Base-by-base conservation (phyloP, 2,113 vertebrate species). In the Tetraodon nigroviridis region DNA sequence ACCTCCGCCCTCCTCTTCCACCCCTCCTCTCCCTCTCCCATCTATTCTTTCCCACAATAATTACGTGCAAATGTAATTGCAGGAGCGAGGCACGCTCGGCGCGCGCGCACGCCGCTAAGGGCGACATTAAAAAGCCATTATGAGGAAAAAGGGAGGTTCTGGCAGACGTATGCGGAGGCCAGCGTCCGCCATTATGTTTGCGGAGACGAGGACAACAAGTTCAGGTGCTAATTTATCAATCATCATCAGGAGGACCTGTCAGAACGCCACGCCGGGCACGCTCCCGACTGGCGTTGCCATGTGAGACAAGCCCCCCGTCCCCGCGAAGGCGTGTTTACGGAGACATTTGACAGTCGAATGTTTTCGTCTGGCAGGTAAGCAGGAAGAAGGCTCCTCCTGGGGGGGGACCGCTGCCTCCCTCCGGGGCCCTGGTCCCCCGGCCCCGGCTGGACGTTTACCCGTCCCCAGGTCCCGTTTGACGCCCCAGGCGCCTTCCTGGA, bases 171-270 rank as follows among this genome's bases (percentile, higher is more conserved):
- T 58, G 67, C 48, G 52, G 69, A 83, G 84, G 76, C 79, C 83
- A 83, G 74, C 74, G 64, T 71, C 56, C 24, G 49, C 85, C 80
- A 86, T 88, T 88, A 88, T 87, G 84, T 87, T 83, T 84, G 79
- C 48, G 20, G 67, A 77, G 77, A 80, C 54, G 58, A 59, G 76
- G 74, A 86, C 81, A 82, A 84, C 83, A 73, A 87, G 82, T 84
- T n/a, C 82, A 86, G 80, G 81, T 87, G 78, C 81, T 84, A 89
- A 89, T 89, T 86, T n/a, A 84, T 89, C 86, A 89, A 87, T 87
- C 87, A 86, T 81, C 83, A 87, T 89, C 86, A 85, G 77, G 58
- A 78, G 62, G 70, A 69, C 22, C 78, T 78, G 82, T 86, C 80
- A 84, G 73, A 83, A 81, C n/a, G 70, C 73, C 47, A 53, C 49